Percentiles rank a stretch among this genome's conserved stretches.
Evolutionary conservation across 2,113 vertebrate genomes (phyloP).

Genomic region (Sterrhoptilus dennistouni): DNA sequence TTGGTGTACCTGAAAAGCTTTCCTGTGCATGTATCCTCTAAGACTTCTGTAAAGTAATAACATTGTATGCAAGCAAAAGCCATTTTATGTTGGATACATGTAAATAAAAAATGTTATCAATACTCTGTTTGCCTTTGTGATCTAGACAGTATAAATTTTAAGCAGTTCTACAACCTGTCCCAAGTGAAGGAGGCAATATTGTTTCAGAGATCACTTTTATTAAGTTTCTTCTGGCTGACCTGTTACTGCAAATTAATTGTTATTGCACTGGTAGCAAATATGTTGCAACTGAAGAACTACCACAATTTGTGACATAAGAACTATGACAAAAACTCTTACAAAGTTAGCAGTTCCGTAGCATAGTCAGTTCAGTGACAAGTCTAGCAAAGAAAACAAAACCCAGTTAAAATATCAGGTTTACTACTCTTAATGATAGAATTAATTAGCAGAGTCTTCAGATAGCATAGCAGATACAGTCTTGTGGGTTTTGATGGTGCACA

Average conservation of each 20-base stretch:
- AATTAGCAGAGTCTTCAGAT: conserved; percentile 50
- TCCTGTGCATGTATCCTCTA: not conserved
- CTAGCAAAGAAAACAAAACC: not conserved
- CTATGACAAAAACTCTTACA: not conserved
- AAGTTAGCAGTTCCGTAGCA: not conserved
- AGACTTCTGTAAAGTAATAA: not conserved
- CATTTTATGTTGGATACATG: not conserved
- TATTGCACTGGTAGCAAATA: not conserved
- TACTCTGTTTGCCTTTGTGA: not conserved
- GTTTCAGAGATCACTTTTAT: not conserved
- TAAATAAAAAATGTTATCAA: not conserved
- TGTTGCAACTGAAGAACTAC: not conserved
- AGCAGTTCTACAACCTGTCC: not conserved
- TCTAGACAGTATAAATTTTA: not conserved
- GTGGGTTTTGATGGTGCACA: not conserved
- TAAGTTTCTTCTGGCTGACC: not conserved
- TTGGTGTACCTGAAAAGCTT: not conserved
- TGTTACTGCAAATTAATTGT: not conserved
- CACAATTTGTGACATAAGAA: not conserved
- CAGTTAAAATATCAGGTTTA: not conserved
- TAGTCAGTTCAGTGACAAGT: not conserved
- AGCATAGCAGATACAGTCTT: conserved; percentile 51
- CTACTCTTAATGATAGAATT: not conserved
- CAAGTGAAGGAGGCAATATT: not conserved
- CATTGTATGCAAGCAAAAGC: not conserved